phyloP scores from a whole-genome alignment of 1,140 invertebrate species.

The Copidosoma floridanum region DNA sequence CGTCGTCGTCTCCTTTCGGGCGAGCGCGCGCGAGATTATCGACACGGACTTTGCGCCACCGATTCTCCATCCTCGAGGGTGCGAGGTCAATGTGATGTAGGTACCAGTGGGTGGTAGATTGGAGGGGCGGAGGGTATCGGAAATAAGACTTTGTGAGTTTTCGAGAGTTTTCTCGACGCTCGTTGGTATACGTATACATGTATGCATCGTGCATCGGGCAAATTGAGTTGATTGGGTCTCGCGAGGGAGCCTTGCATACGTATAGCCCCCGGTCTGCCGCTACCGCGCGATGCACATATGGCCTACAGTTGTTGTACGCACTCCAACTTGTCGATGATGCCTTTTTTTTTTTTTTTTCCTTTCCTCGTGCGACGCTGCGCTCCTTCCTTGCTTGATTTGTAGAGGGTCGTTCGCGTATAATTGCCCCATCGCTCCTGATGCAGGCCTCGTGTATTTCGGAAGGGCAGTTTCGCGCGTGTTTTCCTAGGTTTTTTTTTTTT shows the following conservation, averaged over 20 bases:
- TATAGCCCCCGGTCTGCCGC: neutral
- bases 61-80: neutral
- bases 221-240: conserved; percentile 19
- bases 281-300: conserved; percentile 15
- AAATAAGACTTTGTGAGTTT: too few species aligned
- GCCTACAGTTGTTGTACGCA: neutral
- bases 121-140: too few species aligned
- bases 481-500: neutral
- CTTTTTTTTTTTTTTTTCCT: neutral
- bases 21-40: conserved; percentile 19
- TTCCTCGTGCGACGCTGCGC: neutral
- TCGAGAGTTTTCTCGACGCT: neutral
- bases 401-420: neutral
- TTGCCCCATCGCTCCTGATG: too few species aligned
- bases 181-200: neutral
- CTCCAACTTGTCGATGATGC: too few species aligned
- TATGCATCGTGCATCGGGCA: neutral
- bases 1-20: conserved; percentile 11
- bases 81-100: neutral
- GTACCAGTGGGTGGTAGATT: neutral
- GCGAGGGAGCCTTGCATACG: conserved; percentile 1
- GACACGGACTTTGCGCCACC: conserved; percentile 1
- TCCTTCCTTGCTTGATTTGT: neutral
- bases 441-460: neutral
- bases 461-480: neutral